Conservation (phyloP, 2,797 vertebrate genomes). For the Labeo calbasu region DNA sequence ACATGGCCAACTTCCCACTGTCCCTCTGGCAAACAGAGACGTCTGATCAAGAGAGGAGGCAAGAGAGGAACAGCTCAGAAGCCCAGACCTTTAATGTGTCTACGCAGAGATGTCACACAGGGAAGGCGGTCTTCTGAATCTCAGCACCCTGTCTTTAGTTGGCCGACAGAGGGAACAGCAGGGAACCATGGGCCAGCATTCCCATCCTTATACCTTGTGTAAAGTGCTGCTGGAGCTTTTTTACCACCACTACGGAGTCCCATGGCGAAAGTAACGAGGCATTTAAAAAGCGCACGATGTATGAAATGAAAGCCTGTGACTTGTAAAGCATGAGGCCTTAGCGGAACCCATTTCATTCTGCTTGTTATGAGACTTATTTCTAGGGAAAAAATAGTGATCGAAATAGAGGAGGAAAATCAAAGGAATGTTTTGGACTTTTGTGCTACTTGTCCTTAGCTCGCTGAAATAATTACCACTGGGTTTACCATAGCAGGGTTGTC, state of each 20-base stretch:
- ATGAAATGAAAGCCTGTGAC: slow-evolving; percentile 59
- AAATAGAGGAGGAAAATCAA: background rate
- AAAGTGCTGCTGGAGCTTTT: slow-evolving; percentile 61
- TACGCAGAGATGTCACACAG: slow-evolving; percentile 37
- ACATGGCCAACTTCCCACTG: slow-evolving; percentile 65
- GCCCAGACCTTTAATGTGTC: slow-evolving; percentile 38
- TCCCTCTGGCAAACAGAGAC: slow-evolving; percentile 70
- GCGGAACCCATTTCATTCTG: background rate
- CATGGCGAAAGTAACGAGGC: slow-evolving; percentile 55
- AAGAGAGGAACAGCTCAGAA: slow-evolving; percentile 61
- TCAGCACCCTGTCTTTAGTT: slow-evolving; percentile 23
- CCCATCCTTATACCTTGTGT: slow-evolving; percentile 62
- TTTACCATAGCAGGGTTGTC: background rate
- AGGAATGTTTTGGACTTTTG: slow-evolving; percentile 1
- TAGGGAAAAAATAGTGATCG: background rate
- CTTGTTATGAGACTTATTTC: slow-evolving; percentile 24
- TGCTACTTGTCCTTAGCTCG: background rate
- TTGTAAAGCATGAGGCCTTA: slow-evolving; percentile 40
- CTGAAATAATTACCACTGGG: slow-evolving; percentile 21
- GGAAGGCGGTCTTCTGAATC: slow-evolving; percentile 31
- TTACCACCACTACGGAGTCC: slow-evolving; percentile 42
- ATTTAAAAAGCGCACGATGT: slow-evolving; percentile 54
- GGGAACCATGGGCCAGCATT: slow-evolving; percentile 50
- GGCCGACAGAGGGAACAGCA: slow-evolving; percentile 48
- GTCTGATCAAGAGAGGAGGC: slow-evolving; percentile 71